Percentiles rank a stretch among this genome's conserved stretches.
These are phyloP conservation scores for Clarias pachynema DNA, from an alignment of 2,797 vertebrate species.

Conservation along the genomic window DNA sequence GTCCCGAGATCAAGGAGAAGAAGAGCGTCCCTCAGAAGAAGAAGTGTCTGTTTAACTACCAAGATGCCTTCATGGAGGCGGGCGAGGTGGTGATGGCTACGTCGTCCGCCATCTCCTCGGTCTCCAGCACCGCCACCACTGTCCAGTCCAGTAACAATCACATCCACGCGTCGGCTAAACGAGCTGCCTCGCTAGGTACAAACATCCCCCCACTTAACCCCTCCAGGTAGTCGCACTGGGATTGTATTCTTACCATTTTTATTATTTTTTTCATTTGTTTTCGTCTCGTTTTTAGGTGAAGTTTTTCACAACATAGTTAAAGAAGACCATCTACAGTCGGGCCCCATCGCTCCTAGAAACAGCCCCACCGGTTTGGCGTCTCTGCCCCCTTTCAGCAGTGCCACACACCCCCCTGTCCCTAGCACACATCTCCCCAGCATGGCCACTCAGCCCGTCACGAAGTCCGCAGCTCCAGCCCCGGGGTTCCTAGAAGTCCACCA, in stretches of 20 bases:
- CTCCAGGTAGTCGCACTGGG: background rate
- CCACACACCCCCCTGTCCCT: conserved; percentile 80
- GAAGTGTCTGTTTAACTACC: conserved; percentile 98
- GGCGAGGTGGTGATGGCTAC: conserved; percentile 94
- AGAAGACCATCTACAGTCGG: conserved; percentile 88
- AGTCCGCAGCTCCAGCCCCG: conserved; percentile 82
- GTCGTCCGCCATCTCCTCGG: conserved; percentile 90
- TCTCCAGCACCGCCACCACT: conserved; percentile 95
- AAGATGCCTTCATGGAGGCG: conserved; percentile 97
- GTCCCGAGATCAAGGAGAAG: conserved; percentile 85
- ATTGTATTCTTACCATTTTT: background rate
- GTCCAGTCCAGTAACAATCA: conserved; percentile 93
- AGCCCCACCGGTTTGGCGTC: conserved; percentile 84
- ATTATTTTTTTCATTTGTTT: background rate
- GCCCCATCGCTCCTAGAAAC: conserved; percentile 82
- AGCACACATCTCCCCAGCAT: conserved; percentile 84
- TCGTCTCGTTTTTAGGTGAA: conserved; percentile 76
- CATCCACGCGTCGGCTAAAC: conserved; percentile 88
- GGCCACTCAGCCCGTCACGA: conserved; percentile 85
- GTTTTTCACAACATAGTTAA: conserved; percentile 93
- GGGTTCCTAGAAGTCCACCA: conserved; percentile 87
- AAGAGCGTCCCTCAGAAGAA: conserved; percentile 87
- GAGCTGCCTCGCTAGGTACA: conserved; percentile 67
- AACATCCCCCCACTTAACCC: background rate
- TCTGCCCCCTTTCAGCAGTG: conserved; percentile 83